A percentile compares a stretch with the other conserved stretches of the same genome.
These are phyloP conservation scores for Piezodorus guildinii DNA, from an alignment of 1,140 invertebrate species.

Conservation along the genomic window DNA sequence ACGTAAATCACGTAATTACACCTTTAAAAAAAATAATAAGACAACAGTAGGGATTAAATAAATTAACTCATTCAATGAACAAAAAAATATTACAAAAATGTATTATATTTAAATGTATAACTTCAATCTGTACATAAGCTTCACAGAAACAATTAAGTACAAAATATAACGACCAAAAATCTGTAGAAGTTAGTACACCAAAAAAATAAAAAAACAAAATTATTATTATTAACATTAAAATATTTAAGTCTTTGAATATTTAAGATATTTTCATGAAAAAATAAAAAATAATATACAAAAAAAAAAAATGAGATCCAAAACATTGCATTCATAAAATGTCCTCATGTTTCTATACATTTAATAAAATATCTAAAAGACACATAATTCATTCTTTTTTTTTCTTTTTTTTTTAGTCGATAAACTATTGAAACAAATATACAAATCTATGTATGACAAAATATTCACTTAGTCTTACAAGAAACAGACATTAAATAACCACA, in stretches of 20 bases:
- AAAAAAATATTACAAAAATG: constrained; percentile 15
- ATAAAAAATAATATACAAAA: constrained; percentile 15
- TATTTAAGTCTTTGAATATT: not conserved
- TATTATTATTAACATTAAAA: constrained; percentile 6
- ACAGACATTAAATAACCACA: constrained; percentile 3
- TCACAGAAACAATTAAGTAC: constrained; percentile 17
- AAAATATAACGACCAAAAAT: constrained; percentile 7
- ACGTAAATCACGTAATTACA: too few species aligned
- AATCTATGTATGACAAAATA: constrained; percentile 14
- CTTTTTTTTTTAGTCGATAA: not conserved
- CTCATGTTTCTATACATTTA: constrained; percentile 11
- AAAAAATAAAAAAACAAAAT: constrained; percentile 2
- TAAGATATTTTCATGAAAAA: constrained; percentile 13
- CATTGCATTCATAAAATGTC: constrained; percentile 13
- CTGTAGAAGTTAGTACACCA: constrained; percentile 2
- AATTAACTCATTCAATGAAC: too few species aligned
- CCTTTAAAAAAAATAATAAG: too few species aligned
- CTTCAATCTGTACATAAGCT: constrained; percentile 22
- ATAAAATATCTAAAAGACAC: constrained; percentile 14
- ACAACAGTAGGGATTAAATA: too few species aligned
- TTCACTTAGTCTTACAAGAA: constrained; percentile 8
- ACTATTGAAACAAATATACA: constrained; percentile 13
- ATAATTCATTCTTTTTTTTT: constrained; percentile 4
- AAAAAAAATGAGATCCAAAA: constrained; percentile 21
- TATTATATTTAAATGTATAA: constrained; percentile 16